Percentiles rank a stretch among this genome's conserved stretches.
These are phyloP conservation scores for Pimephales promelas DNA, from an alignment of 2,113 vertebrate species.

Conservation along the genomic window DNA sequence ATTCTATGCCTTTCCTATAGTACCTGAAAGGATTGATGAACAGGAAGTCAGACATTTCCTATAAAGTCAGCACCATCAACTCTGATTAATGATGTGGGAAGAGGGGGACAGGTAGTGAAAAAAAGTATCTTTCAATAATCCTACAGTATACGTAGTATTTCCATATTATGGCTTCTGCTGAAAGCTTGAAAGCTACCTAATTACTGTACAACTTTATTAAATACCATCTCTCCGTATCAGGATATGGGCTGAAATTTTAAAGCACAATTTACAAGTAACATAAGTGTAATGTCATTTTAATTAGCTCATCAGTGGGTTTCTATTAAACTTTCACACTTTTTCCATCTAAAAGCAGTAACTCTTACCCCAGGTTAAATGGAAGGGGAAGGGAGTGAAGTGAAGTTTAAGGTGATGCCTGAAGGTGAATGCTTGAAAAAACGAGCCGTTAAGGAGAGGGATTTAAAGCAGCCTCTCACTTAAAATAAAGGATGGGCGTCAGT, in stretches of 20 bases:
- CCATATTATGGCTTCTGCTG: not conserved
- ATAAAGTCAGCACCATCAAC: slow-evolving; percentile 55
- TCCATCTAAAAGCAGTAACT: not conserved
- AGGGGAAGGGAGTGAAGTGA: slow-evolving; percentile 52
- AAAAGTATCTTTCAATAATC: not conserved
- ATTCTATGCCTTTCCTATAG: slow-evolving; percentile 52
- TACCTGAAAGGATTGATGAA: slow-evolving; percentile 48
- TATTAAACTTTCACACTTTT: not conserved
- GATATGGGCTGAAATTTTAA: not conserved
- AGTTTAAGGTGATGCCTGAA: slow-evolving; percentile 41
- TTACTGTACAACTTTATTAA: not conserved
- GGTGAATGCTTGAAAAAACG: not conserved
- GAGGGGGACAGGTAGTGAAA: not conserved
- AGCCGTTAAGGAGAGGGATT: not conserved
- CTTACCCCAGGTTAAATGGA: slow-evolving; percentile 44
- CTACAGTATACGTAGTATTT: not conserved
- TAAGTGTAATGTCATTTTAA: not conserved
- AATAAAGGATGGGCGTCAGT: slow-evolving; percentile 48
- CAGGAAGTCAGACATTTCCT: slow-evolving; percentile 65
- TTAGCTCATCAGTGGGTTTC: not conserved
- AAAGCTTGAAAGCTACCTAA: not conserved
- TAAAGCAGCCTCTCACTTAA: slow-evolving; percentile 42
- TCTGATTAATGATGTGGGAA: slow-evolving; percentile 34
- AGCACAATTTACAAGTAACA: not conserved
- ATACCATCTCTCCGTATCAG: not conserved